These are phyloP conservation scores for Leptodactylus fuscus DNA, from an alignment of 2,113 vertebrate genomes.

Conservation along the genomic window DNA sequence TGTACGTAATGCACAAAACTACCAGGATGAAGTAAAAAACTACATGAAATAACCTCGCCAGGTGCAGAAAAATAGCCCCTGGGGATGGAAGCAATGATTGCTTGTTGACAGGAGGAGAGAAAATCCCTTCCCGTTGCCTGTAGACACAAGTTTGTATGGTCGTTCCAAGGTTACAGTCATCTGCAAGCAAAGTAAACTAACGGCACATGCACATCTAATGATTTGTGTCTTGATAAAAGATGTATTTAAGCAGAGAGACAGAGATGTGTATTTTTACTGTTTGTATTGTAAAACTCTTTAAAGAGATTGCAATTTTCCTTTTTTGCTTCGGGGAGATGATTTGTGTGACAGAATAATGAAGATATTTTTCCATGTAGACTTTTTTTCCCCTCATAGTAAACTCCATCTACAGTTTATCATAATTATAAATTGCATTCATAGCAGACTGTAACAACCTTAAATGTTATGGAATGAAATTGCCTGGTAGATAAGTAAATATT, in stretches of 20 bases:
- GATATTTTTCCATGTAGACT: background rate
- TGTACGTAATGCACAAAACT: constrained; percentile 15
- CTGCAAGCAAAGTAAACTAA: constrained; percentile 3
- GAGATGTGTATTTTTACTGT: background rate
- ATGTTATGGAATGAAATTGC: too few species aligned
- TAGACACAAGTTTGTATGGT: constrained; percentile 45
- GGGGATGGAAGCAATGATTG: constrained; percentile 35
- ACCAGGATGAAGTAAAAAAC: constrained; percentile 15
- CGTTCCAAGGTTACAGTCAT: constrained; percentile 10
- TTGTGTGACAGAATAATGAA: constrained; percentile 2
- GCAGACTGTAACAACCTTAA: background rate
- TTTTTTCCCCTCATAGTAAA: background rate
- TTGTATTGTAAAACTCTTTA: background rate
- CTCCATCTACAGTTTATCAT: background rate
- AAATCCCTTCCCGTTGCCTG: constrained; percentile 24
- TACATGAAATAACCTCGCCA: constrained; percentile 21
- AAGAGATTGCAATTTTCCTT: background rate
- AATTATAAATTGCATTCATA: background rate
- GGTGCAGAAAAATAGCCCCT: constrained; percentile 19
- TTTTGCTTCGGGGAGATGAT: constrained; percentile 16
- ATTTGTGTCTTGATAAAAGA: constrained; percentile 27
- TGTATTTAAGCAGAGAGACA: background rate
- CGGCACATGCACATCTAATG: constrained; percentile 8
- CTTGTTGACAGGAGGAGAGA: constrained; percentile 42
- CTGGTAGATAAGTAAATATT: background rate